Evolutionary conservation across 1,140 invertebrate genomes (phyloP).

Genomic region (Batillaria attramentaria): DNA sequence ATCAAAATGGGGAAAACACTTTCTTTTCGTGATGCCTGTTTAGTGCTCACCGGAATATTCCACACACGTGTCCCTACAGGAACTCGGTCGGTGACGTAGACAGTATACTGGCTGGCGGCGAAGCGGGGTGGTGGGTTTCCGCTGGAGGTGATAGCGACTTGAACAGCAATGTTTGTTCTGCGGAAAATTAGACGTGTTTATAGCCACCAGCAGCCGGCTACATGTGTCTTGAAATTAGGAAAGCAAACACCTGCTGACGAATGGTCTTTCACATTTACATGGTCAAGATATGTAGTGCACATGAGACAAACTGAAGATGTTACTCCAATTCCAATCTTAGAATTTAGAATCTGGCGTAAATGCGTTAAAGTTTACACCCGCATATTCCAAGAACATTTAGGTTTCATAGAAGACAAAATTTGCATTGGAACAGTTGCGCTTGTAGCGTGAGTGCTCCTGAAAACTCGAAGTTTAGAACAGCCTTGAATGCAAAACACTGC

Average conservation of each 20-base stretch:
- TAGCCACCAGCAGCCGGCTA: background rate
- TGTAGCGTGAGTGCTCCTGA: no score
- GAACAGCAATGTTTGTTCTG: conserved; percentile 45
- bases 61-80: conserved; percentile 45
- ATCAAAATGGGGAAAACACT: background rate
- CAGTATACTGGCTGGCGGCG: conserved; percentile 41
- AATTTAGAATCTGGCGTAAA: background rate
- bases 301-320: no score
- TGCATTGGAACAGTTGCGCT: no score
- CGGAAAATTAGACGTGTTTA: no score
- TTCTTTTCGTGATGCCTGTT: no score
- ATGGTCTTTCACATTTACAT: no score
- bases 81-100: conserved; percentile 59
- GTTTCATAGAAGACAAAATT: background rate
- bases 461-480: no score
- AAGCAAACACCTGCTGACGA: background rate
- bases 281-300: background rate
- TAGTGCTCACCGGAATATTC: conserved; percentile 47
- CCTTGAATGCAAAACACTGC: no score
- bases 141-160: conserved; percentile 47
- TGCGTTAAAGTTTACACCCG: background rate
- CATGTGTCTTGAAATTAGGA: background rate
- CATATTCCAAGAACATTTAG: background rate
- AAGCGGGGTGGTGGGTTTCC: conserved; percentile 54
- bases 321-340: no score